phyloP scores from a whole-genome alignment of 2,113 vertebrate species.

The Phylloscopus trochiloides region DNA sequence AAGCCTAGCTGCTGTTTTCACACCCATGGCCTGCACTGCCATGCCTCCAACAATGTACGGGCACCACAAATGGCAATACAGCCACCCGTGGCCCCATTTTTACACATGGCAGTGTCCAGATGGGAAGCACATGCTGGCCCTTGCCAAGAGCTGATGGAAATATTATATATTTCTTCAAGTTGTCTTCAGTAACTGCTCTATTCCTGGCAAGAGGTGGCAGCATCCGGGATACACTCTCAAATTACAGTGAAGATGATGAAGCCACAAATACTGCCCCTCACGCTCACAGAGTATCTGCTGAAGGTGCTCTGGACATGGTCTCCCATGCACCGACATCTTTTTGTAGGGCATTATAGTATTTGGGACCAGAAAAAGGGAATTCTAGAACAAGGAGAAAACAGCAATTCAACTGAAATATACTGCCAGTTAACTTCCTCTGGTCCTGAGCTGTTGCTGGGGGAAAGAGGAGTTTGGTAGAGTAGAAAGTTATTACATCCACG shows the following conservation, averaged over 20 bases:
- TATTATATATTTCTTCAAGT: background rate
- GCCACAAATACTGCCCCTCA: background rate
- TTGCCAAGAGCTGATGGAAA: background rate
- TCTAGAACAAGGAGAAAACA: background rate
- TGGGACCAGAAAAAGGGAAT: background rate
- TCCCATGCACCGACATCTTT: background rate
- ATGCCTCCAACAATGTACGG: rapidly evolving
- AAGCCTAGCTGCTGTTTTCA: background rate
- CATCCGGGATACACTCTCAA: background rate
- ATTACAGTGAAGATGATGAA: background rate
- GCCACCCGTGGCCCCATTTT: background rate
- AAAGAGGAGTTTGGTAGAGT: background rate
- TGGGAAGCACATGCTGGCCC: background rate
- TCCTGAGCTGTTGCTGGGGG: background rate
- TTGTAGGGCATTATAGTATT: background rate
- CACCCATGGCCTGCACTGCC: background rate
- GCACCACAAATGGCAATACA: background rate
- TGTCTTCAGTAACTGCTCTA: background rate
- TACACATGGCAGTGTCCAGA: rapidly evolving
- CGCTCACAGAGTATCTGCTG: background rate
- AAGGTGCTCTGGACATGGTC: background rate
- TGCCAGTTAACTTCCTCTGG: background rate
- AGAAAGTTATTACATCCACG: background rate
- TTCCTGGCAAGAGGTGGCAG: background rate
- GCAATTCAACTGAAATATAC: background rate